These are phyloP conservation scores for Bryconaethiops microstoma DNA, from an alignment of 2,797 vertebrate genomes.

Conservation along the genomic window DNA sequence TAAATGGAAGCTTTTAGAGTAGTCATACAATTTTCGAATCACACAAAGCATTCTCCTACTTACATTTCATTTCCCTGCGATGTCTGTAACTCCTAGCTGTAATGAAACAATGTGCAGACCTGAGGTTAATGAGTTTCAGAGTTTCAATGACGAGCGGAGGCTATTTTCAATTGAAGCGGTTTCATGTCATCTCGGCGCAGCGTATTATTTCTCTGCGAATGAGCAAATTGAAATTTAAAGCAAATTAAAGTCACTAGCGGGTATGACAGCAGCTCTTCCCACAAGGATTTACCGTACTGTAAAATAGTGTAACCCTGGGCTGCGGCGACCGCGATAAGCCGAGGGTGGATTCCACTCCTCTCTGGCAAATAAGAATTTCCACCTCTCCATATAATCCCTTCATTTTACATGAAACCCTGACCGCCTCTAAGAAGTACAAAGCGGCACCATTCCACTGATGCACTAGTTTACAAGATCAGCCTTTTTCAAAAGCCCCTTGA, in stretches of 20 bases:
- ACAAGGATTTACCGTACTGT: constrained; percentile 46
- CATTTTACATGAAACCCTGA: constrained; percentile 54
- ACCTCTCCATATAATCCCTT: constrained; percentile 61
- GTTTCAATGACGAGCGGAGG: neutral
- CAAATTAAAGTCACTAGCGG: constrained; percentile 31
- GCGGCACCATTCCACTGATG: constrained; percentile 40
- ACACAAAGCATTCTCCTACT: neutral
- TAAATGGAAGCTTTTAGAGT: too few relatives aligned
- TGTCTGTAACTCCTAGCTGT: neutral
- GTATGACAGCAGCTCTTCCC: constrained; percentile 27
- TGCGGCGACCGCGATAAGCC: constrained; percentile 47
- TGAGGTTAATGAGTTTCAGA: constrained; percentile 8
- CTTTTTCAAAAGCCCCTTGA: constrained; percentile 58
- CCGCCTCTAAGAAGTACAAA: constrained; percentile 35
- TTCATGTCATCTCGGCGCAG: constrained; percentile 13
- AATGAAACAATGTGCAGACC: neutral
- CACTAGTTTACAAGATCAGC: constrained; percentile 60
- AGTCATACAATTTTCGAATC: neutral
- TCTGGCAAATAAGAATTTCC: constrained; percentile 41
- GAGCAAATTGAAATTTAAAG: constrained; percentile 46
- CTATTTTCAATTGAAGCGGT: constrained; percentile 9
- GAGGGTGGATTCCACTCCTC: constrained; percentile 16
- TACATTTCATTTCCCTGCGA: neutral
- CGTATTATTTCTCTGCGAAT: constrained; percentile 26
- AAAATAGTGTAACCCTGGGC: constrained; percentile 52